A percentile compares a stretch with the other conserved stretches of the same genome.
These are phyloP conservation scores for Amphipyra tragopoginis DNA, from an alignment of 2,888 invertebrate genomes.

Conservation along the genomic window DNA sequence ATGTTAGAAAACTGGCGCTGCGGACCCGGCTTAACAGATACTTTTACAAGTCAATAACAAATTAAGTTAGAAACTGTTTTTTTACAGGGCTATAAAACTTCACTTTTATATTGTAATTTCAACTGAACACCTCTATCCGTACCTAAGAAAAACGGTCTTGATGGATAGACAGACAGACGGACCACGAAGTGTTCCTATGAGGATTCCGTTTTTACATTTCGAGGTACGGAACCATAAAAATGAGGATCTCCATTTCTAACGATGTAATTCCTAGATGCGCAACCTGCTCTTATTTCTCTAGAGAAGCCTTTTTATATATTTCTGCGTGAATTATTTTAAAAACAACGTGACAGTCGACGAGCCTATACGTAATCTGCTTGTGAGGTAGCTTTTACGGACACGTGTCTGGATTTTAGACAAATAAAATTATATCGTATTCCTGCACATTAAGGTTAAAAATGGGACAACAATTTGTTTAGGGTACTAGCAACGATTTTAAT, in stretches of 20 bases:
- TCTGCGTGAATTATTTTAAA: slow-evolving; percentile 55
- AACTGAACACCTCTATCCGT: too few relatives aligned
- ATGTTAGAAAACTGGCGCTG: too few relatives aligned
- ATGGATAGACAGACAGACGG: slow-evolving; percentile 3
- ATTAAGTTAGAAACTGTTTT: too few relatives aligned
- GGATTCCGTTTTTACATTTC: too few relatives aligned
- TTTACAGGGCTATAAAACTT: too few relatives aligned
- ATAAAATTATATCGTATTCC: slow-evolving; percentile 19
- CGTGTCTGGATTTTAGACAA: background rate
- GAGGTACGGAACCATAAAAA: too few relatives aligned
- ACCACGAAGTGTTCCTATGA: too few relatives aligned
- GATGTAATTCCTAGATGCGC: slow-evolving; percentile 14
- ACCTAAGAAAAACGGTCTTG: too few relatives aligned
- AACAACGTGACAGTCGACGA: slow-evolving; percentile 28
- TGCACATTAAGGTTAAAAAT: slow-evolving; percentile 1
- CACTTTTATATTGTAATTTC: too few relatives aligned
- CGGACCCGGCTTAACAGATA: too few relatives aligned
- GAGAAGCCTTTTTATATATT: slow-evolving; percentile 53
- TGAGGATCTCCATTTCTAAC: slow-evolving; percentile 8
- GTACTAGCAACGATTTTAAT: background rate
- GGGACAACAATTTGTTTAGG: background rate
- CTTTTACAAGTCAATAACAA: too few relatives aligned
- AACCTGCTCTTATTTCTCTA: slow-evolving; percentile 41
- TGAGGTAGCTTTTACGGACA: background rate
- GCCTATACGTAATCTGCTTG: slow-evolving; percentile 6